Conservation (phyloP, 2,888 invertebrate genomes). For the Gonocerus acuteangulatus region DNA sequence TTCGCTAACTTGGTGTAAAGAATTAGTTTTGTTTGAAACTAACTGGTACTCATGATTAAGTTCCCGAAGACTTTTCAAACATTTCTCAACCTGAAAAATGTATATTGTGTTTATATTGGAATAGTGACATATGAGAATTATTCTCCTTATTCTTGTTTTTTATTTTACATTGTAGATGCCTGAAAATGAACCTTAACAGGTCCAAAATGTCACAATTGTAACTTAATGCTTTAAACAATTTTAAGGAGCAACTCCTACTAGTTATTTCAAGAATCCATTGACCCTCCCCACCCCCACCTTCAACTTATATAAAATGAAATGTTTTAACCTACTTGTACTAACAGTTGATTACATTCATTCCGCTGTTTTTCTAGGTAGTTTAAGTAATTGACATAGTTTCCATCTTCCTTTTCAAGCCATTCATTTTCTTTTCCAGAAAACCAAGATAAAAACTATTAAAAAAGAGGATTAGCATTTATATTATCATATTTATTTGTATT, state of each 20-base stretch:
- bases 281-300: no score
- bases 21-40: conserved; percentile 87
- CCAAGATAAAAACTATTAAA: conserved; percentile 66
- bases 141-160: no score
- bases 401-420: conserved; percentile 60
- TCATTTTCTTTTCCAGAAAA: conserved; percentile 61
- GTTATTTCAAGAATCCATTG: no score
- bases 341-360: conserved; percentile 61
- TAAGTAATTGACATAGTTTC: conserved; percentile 61
- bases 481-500: neutral
- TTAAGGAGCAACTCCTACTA: no score
- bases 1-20: conserved; percentile 84
- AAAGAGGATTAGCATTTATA: neutral
- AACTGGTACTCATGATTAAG: conserved; percentile 72
- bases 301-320: no score
- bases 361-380: conserved; percentile 60
- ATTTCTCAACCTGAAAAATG: conserved; percentile 54
- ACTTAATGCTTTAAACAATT: no score
- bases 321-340: conserved; percentile 51
- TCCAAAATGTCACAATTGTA: no score
- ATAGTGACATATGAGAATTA: no score
- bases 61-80: conserved; percentile 61
- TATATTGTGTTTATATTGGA: no score
- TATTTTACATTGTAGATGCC: no score
- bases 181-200: no score